Percentiles rank a stretch among this genome's conserved stretches.
phyloP scores from a whole-genome alignment of 2,797 vertebrate genomes.

The Hydrocynus forskahlii region DNA sequence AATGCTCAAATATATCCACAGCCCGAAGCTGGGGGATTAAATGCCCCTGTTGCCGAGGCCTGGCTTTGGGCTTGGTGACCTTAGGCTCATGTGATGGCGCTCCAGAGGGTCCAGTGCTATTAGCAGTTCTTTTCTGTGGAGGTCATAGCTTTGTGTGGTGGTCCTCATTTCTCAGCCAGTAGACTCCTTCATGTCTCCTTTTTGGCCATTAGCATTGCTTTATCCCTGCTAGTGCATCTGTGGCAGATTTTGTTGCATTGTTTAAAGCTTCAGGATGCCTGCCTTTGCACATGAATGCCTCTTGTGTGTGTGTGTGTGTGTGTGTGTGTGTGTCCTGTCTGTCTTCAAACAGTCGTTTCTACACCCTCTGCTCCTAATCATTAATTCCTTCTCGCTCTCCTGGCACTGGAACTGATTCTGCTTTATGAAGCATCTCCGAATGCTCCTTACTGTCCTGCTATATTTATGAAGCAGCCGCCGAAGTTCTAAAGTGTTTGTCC shows the following conservation, averaged over 20 bases:
- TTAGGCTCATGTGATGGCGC: too few species aligned
- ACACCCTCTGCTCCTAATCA: neutral
- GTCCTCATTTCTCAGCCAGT: too few species aligned
- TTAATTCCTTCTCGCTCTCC: neutral
- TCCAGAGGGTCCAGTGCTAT: too few species aligned
- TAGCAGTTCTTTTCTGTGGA: too few species aligned
- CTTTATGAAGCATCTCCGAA: constrained; percentile 38
- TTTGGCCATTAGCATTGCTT: neutral
- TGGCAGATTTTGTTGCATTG: neutral
- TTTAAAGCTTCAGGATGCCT: neutral
- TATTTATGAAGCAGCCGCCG: neutral
- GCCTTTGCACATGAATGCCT: neutral
- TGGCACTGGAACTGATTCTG: neutral
- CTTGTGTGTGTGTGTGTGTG: neutral
- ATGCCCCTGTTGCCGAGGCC: too few species aligned
- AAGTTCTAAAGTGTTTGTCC: too few species aligned
- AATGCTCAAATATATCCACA: too few species aligned
- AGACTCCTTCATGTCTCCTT: neutral
- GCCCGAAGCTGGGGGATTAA: too few species aligned
- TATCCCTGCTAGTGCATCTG: neutral
- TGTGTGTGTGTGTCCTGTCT: neutral
- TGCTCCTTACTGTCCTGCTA: constrained; percentile 27
- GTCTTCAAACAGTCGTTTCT: neutral
- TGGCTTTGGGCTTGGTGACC: too few species aligned
- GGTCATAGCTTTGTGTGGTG: too few species aligned